A percentile compares a stretch with the other conserved stretches of the same genome.
Conservation (phyloP, 2,888 invertebrate species). For the Hydrotaea diabolus region DNA sequence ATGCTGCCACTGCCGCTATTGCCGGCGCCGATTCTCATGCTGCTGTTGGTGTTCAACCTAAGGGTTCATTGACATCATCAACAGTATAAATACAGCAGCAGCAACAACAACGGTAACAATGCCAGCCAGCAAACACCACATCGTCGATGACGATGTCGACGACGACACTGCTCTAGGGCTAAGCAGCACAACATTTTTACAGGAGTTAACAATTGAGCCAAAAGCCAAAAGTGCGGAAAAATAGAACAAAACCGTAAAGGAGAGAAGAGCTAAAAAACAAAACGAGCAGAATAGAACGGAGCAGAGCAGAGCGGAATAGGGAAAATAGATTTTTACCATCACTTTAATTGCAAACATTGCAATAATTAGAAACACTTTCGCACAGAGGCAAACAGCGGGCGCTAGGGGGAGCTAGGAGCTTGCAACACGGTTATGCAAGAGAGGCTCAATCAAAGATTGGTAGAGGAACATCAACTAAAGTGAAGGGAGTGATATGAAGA, state of each 20-base stretch:
- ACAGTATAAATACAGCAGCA: no score
- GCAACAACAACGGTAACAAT: no score
- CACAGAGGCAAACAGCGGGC: not conserved
- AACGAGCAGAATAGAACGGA: constrained; percentile 16
- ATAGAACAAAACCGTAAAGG: constrained; percentile 32
- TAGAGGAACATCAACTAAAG: not conserved
- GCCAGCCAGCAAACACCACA: constrained; percentile 46
- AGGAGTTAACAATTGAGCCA: constrained; percentile 39
- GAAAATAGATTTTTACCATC: constrained; percentile 36
- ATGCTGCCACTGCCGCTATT: constrained; percentile 28
- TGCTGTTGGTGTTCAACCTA: constrained; percentile 46
- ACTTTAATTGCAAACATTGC: constrained; percentile 38
- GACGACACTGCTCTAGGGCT: constrained; percentile 1
- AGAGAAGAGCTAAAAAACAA: not conserved
- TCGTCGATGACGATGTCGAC: constrained; percentile 16
- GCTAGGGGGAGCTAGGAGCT: not conserved
- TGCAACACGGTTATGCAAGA: no score
- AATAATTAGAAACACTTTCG: constrained; percentile 41
- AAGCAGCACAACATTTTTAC: constrained; percentile 29
- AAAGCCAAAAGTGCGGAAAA: constrained; percentile 20
- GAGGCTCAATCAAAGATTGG: constrained; percentile 22
- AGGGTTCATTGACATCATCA: constrained; percentile 63
- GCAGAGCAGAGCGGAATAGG: constrained; percentile 9
- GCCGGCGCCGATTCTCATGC: not conserved
- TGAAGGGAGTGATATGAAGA: not conserved